phyloP scores from a whole-genome alignment of 1,140 invertebrate genomes.

The Drosophila teissieri region DNA sequence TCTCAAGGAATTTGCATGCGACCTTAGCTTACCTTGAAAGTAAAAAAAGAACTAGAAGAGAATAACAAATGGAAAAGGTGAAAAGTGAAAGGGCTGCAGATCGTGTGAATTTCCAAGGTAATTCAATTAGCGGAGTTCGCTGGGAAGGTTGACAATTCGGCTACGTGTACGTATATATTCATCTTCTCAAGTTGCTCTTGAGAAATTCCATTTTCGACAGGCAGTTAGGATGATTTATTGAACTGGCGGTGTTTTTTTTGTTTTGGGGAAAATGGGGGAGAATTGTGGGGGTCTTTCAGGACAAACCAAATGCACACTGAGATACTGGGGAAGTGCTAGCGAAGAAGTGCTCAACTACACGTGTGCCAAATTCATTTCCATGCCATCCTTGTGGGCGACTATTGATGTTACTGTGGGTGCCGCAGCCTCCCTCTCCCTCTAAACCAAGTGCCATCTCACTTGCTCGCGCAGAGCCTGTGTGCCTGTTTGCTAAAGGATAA shows the following conservation, averaged over 20 bases:
- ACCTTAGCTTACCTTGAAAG: neutral
- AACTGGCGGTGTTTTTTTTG: slow-evolving; percentile 28
- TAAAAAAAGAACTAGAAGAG: neutral
- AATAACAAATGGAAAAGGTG: slow-evolving; percentile 14
- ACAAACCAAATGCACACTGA: slow-evolving; percentile 40
- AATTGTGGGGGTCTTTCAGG: slow-evolving; percentile 4
- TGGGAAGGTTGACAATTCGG: slow-evolving; percentile 10
- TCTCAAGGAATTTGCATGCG: slow-evolving; percentile 75
- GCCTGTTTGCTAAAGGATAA: slow-evolving; percentile 81
- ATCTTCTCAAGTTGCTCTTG: slow-evolving; percentile 46
- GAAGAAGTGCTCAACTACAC: slow-evolving; percentile 76
- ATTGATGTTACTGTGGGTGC: slow-evolving; percentile 49
- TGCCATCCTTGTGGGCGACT: slow-evolving; percentile 63
- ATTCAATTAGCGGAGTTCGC: slow-evolving; percentile 62
- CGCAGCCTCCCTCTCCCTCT: neutral
- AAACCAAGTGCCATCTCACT: neutral
- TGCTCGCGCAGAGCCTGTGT: slow-evolving; percentile 21
- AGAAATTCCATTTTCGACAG: slow-evolving; percentile 72
- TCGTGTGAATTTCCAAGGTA: slow-evolving; percentile 61
- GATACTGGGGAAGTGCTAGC: slow-evolving; percentile 19
- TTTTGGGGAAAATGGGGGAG: neutral
- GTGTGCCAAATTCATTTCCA: slow-evolving; percentile 81
- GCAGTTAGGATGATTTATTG: slow-evolving; percentile 82
- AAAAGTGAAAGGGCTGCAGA: slow-evolving; percentile 57
- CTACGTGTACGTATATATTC: neutral